phyloP scores from a whole-genome alignment of 2,888 invertebrate species.

The Microplitis manilae region DNA sequence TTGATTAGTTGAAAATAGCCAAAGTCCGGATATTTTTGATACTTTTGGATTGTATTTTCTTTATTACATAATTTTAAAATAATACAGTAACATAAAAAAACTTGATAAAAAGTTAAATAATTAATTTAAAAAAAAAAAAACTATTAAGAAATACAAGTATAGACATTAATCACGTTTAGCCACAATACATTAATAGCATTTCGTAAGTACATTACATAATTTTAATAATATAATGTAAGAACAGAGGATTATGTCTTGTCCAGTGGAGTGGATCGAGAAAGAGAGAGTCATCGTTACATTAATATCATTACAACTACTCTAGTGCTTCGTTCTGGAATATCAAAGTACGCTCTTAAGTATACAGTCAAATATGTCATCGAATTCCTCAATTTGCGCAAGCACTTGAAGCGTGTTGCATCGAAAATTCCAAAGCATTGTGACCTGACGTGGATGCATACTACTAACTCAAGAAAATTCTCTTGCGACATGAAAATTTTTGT shows the following conservation, averaged over 20 bases:
- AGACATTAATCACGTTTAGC: background rate
- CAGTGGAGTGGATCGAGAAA: background rate
- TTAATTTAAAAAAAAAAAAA: background rate
- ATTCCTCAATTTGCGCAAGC: conserved; percentile 23
- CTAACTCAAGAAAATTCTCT: background rate
- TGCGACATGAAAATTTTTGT: background rate
- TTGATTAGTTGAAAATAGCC: too few relatives aligned
- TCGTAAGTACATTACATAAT: background rate
- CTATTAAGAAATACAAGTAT: background rate
- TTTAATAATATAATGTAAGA: background rate
- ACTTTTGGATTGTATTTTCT: background rate
- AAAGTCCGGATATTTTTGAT: too few relatives aligned
- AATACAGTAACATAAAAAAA: background rate
- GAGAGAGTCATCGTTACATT: conserved; percentile 8
- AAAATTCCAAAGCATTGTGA: conserved; percentile 5
- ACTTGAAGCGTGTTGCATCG: conserved; percentile 19
- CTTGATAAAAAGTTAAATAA: background rate
- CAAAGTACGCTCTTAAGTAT: conserved; percentile 9
- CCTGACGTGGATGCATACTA: background rate
- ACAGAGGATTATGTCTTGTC: background rate
- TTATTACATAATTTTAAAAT: background rate
- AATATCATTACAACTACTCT: conserved; percentile 26
- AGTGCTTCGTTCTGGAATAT: conserved; percentile 6
- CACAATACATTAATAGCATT: background rate
- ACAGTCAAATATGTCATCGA: background rate